Evolutionary conservation across 2,888 invertebrate species (phyloP).

Genomic region (Ectobius pallidus): DNA sequence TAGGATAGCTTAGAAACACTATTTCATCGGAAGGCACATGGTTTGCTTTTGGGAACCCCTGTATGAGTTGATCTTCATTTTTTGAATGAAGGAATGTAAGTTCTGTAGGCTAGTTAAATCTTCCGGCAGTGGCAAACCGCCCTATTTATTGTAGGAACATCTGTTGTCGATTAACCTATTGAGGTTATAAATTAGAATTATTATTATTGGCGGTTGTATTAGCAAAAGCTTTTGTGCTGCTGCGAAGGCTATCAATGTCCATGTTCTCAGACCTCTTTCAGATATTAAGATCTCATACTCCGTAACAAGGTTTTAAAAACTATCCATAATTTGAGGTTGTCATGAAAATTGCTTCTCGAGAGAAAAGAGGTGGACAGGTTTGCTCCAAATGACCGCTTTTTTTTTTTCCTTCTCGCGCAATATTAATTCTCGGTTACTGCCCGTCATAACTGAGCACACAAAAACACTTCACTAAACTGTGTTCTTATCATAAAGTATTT

Average conservation of each 20-base stretch:
- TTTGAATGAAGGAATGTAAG: too few species aligned
- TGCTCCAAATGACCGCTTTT: too few species aligned
- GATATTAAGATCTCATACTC: not conserved
- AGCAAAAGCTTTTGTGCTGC: not conserved
- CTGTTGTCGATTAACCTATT: not conserved
- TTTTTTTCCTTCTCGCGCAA: too few species aligned
- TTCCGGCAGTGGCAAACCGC: not conserved
- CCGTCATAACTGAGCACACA: not conserved
- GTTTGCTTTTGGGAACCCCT: too few species aligned
- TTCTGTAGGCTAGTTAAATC: too few species aligned
- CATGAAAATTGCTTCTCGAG: not conserved
- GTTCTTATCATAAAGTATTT: not conserved
- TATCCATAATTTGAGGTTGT: not conserved
- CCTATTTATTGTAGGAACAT: not conserved
- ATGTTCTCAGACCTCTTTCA: not conserved
- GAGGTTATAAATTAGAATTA: conserved; percentile 12
- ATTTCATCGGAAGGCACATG: too few species aligned
- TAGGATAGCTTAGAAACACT: too few species aligned
- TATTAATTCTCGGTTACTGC: not conserved
- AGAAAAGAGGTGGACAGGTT: not conserved
- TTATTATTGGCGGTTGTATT: not conserved
- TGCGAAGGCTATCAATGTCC: not conserved
- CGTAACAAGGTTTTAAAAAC: not conserved
- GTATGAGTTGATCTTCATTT: too few species aligned
- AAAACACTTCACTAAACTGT: not conserved